phyloP scores from a whole-genome alignment of 1,140 invertebrate genomes.

The Conopomorpha cramerella region DNA sequence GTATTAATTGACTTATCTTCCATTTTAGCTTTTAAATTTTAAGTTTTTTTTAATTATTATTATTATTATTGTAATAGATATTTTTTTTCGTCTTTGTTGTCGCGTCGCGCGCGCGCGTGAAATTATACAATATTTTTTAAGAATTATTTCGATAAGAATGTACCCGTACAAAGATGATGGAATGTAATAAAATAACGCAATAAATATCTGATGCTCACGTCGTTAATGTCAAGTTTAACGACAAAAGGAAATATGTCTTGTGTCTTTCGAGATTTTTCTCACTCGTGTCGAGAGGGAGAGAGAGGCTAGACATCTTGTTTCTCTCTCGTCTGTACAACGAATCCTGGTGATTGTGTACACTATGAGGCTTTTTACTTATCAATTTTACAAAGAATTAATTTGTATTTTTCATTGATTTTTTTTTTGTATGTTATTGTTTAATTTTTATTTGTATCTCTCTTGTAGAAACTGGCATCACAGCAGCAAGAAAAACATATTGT shows the following conservation, averaged over 20 bases:
- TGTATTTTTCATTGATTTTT: background rate
- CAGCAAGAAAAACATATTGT: slow-evolving; percentile 11
- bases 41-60: slow-evolving; percentile 2
- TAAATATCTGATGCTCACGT: too few relatives aligned
- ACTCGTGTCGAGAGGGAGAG: too few relatives aligned
- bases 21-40: background rate
- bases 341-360: slow-evolving; percentile 34
- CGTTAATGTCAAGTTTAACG: too few relatives aligned
- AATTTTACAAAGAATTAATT: too few relatives aligned
- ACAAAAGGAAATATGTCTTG: too few relatives aligned
- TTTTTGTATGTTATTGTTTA: slow-evolving; percentile 7
- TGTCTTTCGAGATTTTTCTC: too few relatives aligned
- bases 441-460: slow-evolving; percentile 13
- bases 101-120: background rate
- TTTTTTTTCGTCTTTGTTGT: background rate
- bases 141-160: background rate
- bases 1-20: background rate
- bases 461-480: slow-evolving; percentile 13
- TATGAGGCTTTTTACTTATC: slow-evolving; percentile 35
- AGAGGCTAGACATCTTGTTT: too few relatives aligned
- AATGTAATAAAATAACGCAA: too few relatives aligned
- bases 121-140: background rate
- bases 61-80: background rate
- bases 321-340: background rate
- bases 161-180: too few relatives aligned